A percentile compares a stretch with the other conserved stretches of the same genome.
Evolutionary conservation across 1,140 invertebrate genomes (phyloP).

Genomic region (Anadara kagoshimensis): DNA sequence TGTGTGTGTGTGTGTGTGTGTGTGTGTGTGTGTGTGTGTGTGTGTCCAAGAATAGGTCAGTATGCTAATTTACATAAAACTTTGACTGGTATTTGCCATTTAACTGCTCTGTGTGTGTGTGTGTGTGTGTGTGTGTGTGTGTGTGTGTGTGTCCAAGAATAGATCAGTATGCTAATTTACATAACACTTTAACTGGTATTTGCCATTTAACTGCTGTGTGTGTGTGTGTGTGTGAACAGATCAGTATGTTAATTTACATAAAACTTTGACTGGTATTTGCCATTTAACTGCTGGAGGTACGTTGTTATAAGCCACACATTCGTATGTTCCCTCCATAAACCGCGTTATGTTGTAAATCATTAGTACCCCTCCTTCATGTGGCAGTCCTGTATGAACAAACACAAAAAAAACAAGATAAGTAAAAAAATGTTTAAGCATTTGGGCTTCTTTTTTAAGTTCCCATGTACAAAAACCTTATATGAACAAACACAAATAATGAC

Average conservation of each 20-base stretch:
- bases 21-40: too few relatives aligned
- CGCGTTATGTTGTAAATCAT: conserved; percentile 69
- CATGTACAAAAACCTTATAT: too few relatives aligned
- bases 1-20: neutral
- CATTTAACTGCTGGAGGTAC: conserved; percentile 63
- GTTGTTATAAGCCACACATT: conserved; percentile 71
- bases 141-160: too few relatives aligned
- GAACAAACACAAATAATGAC: too few relatives aligned
- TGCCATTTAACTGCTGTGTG: too few relatives aligned
- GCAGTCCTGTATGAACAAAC: conserved; percentile 47
- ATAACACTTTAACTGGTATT: neutral
- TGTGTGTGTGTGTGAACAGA: neutral
- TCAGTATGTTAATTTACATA: conserved; percentile 62
- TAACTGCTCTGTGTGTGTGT: too few relatives aligned
- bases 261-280: conserved; percentile 65
- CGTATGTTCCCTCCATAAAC: conserved; percentile 67
- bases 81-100: conserved; percentile 60
- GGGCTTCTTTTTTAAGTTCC: neutral
- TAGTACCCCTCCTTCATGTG: conserved; percentile 62
- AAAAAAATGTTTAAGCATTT: neutral
- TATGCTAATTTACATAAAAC: conserved; percentile 67
- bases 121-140: too few relatives aligned
- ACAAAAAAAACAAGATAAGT: neutral
- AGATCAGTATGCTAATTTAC: too few relatives aligned
- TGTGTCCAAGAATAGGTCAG: too few relatives aligned